These are phyloP conservation scores for Podarcis lilfordi DNA, from an alignment of 2,797 vertebrate genomes.

Conservation along the genomic window DNA sequence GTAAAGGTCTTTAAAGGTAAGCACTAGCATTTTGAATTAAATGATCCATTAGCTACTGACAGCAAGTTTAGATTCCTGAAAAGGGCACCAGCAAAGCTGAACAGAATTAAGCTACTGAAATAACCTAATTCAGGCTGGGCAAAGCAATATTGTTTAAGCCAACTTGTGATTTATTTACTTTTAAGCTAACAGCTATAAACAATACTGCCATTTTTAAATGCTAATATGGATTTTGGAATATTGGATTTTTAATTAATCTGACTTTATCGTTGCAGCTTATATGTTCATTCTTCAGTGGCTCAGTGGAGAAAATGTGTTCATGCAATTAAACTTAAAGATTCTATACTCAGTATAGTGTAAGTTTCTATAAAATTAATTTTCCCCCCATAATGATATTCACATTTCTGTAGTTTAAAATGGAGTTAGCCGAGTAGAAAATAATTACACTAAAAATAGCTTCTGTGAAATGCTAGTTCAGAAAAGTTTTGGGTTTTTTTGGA, in stretches of 20 bases:
- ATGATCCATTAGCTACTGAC: not conserved
- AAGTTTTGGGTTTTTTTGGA: not conserved
- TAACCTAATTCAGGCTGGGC: too few relatives aligned
- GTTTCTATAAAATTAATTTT: constrained; percentile 72
- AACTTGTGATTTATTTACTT: not conserved
- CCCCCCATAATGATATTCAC: not conserved
- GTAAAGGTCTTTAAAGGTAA: not conserved
- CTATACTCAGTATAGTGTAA: constrained; percentile 97
- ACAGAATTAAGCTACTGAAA: not conserved
- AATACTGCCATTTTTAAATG: not conserved
- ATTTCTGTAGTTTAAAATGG: constrained; percentile 15
- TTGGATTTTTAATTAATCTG: constrained; percentile 60
- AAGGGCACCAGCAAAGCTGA: not conserved
- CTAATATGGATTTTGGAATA: not conserved
- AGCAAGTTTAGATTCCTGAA: not conserved
- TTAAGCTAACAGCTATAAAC: not conserved
- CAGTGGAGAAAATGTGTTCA: constrained; percentile 98
- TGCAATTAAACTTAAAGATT: constrained; percentile 97
- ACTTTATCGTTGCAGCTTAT: constrained; percentile 86
- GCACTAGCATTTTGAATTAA: not conserved
- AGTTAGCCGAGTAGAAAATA: constrained; percentile 33
- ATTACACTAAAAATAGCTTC: constrained; percentile 20
- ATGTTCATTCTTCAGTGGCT: constrained; percentile 96
- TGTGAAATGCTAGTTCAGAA: not conserved
- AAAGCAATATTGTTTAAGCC: not conserved